Conservation (phyloP, 2,888 invertebrate species). For the Drosophila macrospina region DNA sequence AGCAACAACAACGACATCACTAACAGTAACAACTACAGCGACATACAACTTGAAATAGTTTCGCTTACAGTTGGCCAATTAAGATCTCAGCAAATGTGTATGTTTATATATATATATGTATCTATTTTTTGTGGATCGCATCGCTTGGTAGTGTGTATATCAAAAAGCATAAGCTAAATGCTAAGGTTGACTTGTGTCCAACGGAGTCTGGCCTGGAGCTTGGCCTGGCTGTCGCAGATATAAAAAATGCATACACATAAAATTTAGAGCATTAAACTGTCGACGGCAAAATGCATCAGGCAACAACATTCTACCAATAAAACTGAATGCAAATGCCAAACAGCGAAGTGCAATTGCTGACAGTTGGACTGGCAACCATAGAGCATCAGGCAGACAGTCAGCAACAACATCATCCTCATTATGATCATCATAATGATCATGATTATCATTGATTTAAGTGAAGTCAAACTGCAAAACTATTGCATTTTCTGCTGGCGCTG, state of each 20-base stretch:
- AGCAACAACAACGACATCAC: conserved; percentile 25
- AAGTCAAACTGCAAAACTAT: conserved; percentile 64
- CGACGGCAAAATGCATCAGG: conserved; percentile 45
- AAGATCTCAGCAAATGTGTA: conserved; percentile 64
- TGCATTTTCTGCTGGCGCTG: conserved; percentile 46
- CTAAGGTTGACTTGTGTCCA: conserved; percentile 77
- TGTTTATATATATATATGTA: neutral
- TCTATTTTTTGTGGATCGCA: conserved; percentile 27
- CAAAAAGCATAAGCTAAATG: conserved; percentile 69
- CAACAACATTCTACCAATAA: conserved; percentile 49
- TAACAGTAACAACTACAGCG: conserved; percentile 14
- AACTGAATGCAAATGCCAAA: conserved; percentile 79
- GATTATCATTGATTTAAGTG: conserved; percentile 72
- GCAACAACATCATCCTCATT: conserved; percentile 9
- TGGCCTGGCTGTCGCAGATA: conserved; percentile 44
- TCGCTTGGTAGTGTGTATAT: conserved; percentile 34
- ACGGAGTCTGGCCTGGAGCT: conserved; percentile 1
- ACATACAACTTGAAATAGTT: conserved; percentile 18
- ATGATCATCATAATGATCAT: conserved; percentile 33
- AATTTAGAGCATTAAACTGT: conserved; percentile 80
- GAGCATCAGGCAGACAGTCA: conserved; percentile 35
- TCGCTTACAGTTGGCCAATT: conserved; percentile 59
- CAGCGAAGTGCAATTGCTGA: conserved; percentile 62
- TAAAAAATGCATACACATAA: conserved; percentile 69
- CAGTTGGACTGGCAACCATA: conserved; percentile 22